Evolutionary conservation across 2,113 vertebrate species (phyloP).

Genomic region (Leptocoma aspasia): DNA sequence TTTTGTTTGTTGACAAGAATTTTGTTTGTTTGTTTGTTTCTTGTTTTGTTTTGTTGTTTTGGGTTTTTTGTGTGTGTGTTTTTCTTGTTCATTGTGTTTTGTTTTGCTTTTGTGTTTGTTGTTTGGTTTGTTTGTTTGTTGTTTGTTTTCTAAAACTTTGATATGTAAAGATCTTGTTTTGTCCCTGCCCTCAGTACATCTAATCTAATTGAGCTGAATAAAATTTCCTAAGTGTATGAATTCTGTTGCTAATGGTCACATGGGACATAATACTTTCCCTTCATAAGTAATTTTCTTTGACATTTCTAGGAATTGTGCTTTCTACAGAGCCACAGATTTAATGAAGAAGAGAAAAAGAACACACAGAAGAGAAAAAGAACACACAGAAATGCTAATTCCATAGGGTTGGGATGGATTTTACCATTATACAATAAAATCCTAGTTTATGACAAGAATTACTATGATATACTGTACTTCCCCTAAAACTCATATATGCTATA

Average conservation of each 20-base stretch:
- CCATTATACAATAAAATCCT: neutral
- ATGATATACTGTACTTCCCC: neutral
- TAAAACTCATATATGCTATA: neutral
- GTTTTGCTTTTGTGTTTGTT: neutral
- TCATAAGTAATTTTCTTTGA: neutral
- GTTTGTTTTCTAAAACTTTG: neutral
- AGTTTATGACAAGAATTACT: neutral
- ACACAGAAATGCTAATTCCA: neutral
- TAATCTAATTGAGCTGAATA: neutral
- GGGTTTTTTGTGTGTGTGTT: neutral
- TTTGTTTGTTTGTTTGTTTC: neutral
- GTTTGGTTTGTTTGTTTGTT: neutral
- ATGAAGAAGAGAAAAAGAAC: neutral
- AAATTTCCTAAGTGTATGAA: neutral
- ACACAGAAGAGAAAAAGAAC: neutral
- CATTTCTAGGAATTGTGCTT: neutral
- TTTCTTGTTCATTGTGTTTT: neutral
- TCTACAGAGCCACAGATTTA: neutral
- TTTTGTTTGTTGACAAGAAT: fast-evolving
- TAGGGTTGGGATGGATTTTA: neutral
- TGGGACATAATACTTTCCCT: neutral
- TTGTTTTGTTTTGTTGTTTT: neutral
- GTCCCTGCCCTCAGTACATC: neutral
- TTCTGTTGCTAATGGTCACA: neutral
- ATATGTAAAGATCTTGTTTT: neutral